Evolutionary conservation across 2,797 vertebrate species (phyloP), one percentile per base, ranked within the genome.

Genomic region (Esox masquinongy): DNA sequence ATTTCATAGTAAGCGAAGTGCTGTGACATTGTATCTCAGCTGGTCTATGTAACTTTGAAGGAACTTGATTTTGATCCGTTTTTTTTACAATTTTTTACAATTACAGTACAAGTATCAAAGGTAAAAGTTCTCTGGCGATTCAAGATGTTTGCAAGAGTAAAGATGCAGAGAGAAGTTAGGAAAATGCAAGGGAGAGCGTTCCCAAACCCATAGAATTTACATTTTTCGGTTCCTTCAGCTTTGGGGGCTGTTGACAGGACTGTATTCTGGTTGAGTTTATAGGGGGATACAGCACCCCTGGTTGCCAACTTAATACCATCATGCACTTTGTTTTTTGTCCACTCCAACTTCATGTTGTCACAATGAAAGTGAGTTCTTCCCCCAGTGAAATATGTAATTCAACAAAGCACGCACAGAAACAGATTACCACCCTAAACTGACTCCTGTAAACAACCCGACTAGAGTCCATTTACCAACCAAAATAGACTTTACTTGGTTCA

Each of bases 1-100:
- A 88, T 92, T 90, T 59, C 86, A 88, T 84, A 84, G 89, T 91
- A 91, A 92, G 89, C 89, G 90, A 91, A 92, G 90, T 88, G 86
- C 88, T 86, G 85, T 88, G 89, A 92, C 90, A 59, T 92, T 84
- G 85, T 81, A 81, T 85, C 87, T 87, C 76, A 68, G 81, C 74
- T 75, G 87, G 86, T 43, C 39, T 9, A 43, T 43, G 39, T 43
- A 31, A 31, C 29, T 31, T 31, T 31, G 29, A 31, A 31, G 29
- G 29, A 31, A 31, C 29, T 31, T 31, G 3, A 31, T 31, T 31
- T 31, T 31, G 29, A 31, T 31, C 1, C 1, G 29, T 31, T 31
- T 31, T 31, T 31, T 1, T 1, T 31, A n/a, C n/a, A n/a, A n/a
- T n/a, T 31, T 31, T 1, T 31, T 31, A 31, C 29, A 31, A 31